These are phyloP conservation scores for Epicampocera succincta DNA, from an alignment of 2,888 invertebrate genomes.

Conservation along the genomic window DNA sequence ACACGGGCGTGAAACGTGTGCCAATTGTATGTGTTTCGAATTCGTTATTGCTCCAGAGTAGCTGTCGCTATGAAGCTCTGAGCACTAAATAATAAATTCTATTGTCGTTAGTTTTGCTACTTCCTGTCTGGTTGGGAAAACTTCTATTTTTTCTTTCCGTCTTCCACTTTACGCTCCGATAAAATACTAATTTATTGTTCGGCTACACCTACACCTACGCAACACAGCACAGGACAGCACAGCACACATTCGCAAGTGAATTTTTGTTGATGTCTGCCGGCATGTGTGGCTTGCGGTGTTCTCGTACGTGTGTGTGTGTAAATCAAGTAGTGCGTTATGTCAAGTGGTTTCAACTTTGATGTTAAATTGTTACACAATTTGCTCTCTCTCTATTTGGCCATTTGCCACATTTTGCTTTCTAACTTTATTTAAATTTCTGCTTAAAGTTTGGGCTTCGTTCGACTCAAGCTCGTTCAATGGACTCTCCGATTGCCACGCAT, in stretches of 20 bases:
- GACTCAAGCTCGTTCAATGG: constrained; percentile 16
- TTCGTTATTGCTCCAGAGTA: constrained; percentile 1
- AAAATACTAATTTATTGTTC: constrained; percentile 52
- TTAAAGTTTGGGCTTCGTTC: constrained; percentile 9
- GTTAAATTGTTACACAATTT: constrained; percentile 15
- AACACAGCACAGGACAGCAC: not conserved
- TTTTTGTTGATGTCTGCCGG: not conserved
- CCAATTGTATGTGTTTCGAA: not conserved
- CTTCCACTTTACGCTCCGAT: constrained; percentile 7
- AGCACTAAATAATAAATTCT: constrained; percentile 33
- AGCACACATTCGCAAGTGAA: not conserved
- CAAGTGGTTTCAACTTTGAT: constrained; percentile 48
- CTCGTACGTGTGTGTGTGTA: not conserved
- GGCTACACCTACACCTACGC: constrained; percentile 36
- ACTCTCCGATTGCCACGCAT: constrained; percentile 1
- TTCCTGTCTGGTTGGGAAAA: constrained; percentile 43
- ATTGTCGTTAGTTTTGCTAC: constrained; percentile 30
- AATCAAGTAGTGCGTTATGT: constrained; percentile 32
- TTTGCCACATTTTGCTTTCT: constrained; percentile 5
- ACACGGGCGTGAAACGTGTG: constrained; percentile 17
- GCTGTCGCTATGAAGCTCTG: constrained; percentile 21
- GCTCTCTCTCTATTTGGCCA: not conserved
- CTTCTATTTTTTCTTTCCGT: constrained; percentile 13
- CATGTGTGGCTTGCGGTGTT: not conserved
- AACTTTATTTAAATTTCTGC: not conserved